Percentiles rank a stretch among this genome's conserved stretches.
Evolutionary conservation across 1,140 invertebrate genomes (phyloP).

Genomic region (Ridgeia piscesae): DNA sequence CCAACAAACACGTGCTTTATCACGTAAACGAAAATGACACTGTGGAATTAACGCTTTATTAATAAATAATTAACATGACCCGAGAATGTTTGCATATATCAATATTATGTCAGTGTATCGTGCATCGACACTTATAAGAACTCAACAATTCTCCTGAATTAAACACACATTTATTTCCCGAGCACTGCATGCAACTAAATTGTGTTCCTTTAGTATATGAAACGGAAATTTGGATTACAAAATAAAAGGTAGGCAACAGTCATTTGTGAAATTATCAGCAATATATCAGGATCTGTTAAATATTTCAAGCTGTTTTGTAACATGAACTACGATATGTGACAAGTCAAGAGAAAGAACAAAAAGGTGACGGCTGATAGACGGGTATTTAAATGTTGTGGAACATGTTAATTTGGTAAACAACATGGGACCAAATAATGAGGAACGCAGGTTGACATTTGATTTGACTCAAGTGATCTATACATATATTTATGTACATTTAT

Average conservation of each 20-base stretch:
- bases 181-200: not conserved
- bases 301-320: not conserved
- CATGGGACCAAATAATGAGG: no score
- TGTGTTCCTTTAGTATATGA: not conserved
- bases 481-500: no score
- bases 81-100: no score
- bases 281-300: not conserved
- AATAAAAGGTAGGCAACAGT: not conserved
- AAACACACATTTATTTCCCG: not conserved
- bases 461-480: no score
- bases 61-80: no score
- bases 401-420: no score
- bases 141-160: not conserved
- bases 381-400: not conserved
- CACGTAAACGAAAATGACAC: not conserved
- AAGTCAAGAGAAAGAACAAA: not conserved
- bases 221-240: not conserved
- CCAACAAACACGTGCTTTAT: not conserved
- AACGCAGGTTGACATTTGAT: no score
- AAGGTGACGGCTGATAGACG: not conserved
- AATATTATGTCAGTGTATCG: no score
- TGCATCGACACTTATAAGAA: no score
- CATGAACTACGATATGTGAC: not conserved
- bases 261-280: no score
- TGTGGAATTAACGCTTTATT: not conserved